Evolutionary conservation across 2,797 vertebrate genomes (phyloP).

Genomic region (Knipowitschia caucasica): DNA sequence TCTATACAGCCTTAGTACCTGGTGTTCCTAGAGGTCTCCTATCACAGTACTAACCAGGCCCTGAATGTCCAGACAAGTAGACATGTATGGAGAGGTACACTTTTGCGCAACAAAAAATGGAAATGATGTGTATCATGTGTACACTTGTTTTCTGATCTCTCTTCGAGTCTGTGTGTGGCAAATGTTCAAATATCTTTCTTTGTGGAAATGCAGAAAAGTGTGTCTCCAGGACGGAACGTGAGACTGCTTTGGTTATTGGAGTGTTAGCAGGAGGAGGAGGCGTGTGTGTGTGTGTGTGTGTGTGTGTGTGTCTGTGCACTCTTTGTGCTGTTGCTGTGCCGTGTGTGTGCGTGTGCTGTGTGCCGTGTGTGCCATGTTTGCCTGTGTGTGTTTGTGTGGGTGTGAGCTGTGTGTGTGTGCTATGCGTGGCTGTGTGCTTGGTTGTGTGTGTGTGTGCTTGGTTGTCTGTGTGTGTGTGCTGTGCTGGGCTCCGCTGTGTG

Average conservation of each 20-base stretch:
- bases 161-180: constrained; percentile 42
- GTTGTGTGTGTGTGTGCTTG: neutral
- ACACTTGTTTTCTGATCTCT: constrained; percentile 45
- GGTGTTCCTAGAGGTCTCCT: too few species aligned
- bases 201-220: constrained; percentile 42
- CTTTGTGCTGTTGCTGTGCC: too few species aligned
- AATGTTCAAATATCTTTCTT: constrained; percentile 50
- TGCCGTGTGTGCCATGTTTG: too few species aligned
- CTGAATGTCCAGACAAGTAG: constrained; percentile 51
- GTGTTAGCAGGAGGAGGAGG: constrained; percentile 3
- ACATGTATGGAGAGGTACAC: constrained; percentile 43
- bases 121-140: constrained; percentile 21
- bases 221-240: constrained; percentile 67
- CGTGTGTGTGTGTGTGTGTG: constrained; percentile 1
- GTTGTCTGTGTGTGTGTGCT: neutral
- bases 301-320: too few species aligned
- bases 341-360: too few species aligned
- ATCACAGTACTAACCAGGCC: constrained; percentile 12
- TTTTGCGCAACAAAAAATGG: constrained; percentile 44
- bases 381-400: too few species aligned
- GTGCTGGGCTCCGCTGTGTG: constrained; percentile 23
- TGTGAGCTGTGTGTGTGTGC: constrained; percentile 28
- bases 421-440: constrained; percentile 47
- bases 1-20: too few species aligned
- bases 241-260: constrained; percentile 72